A percentile compares a stretch with the other conserved stretches of the same genome.
These are phyloP conservation scores for Grapholita molesta DNA, from an alignment of 1,140 invertebrate genomes.

Conservation along the genomic window DNA sequence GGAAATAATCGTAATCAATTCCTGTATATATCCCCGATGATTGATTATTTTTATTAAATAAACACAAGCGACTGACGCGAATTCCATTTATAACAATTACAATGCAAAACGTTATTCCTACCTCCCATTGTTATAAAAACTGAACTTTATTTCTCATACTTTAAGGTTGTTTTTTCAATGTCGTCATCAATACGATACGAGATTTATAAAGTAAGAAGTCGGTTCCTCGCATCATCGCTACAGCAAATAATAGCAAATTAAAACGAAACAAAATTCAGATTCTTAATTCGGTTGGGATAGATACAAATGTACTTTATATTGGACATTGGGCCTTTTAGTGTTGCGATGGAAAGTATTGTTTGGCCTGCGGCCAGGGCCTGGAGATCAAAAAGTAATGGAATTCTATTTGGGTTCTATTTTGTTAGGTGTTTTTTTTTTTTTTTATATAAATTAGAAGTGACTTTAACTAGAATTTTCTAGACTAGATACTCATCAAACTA, in stretches of 20 bases:
- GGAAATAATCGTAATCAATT: not conserved
- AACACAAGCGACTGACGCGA: not conserved
- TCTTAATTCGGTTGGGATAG: not conserved
- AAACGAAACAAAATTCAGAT: slow-evolving; percentile 22
- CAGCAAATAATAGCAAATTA: slow-evolving; percentile 26
- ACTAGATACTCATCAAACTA: too few species aligned
- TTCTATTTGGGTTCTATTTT: slow-evolving; percentile 5
- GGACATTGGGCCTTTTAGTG: not conserved
- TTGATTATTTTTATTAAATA: not conserved
- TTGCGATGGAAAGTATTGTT: slow-evolving; percentile 11
- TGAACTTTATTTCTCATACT: not conserved
- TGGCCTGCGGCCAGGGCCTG: slow-evolving; percentile 13
- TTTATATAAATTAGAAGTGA: not conserved
- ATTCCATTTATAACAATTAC: not conserved
- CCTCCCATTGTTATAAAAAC: not conserved
- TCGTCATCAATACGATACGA: not conserved
- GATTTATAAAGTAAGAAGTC: not conserved
- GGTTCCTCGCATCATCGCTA: slow-evolving; percentile 5
- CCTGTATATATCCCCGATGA: not conserved
- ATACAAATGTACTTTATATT: not conserved
- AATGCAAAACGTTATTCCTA: not conserved
- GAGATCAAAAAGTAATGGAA: slow-evolving; percentile 32
- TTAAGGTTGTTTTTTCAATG: not conserved
- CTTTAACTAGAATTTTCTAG: not conserved
- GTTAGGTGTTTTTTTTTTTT: not conserved